These are phyloP conservation scores for Agrochola lychnidis DNA, from an alignment of 2,888 invertebrate species.

Conservation along the genomic window DNA sequence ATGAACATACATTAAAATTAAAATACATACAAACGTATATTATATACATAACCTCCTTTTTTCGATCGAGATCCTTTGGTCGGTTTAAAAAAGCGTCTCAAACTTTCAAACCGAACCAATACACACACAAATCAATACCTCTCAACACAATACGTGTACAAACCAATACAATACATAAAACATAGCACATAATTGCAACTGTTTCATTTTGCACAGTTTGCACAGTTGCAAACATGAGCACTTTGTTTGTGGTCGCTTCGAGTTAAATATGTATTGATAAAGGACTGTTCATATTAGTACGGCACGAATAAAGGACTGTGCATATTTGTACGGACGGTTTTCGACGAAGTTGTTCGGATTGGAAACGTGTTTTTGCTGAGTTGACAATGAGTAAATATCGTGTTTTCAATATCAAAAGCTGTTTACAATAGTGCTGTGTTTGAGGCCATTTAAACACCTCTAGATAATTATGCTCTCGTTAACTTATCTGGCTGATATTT, in stretches of 20 bases:
- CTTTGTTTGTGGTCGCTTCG: conserved; percentile 51
- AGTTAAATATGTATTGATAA: conserved; percentile 56
- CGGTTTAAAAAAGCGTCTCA: conserved; percentile 6
- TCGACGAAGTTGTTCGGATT: conserved; percentile 10
- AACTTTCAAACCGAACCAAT: conserved; percentile 31
- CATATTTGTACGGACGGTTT: neutral
- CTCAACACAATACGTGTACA: conserved; percentile 49
- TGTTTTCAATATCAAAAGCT: neutral
- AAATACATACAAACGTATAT: too few relatives aligned
- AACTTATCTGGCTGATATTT: too few relatives aligned
- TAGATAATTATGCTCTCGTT: too few relatives aligned
- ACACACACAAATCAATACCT: conserved; percentile 44
- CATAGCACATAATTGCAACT: conserved; percentile 50
- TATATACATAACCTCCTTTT: too few relatives aligned
- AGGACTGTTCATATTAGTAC: conserved; percentile 32
- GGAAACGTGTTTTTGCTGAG: conserved; percentile 22
- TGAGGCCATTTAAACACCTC: too few relatives aligned
- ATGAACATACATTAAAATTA: too few relatives aligned
- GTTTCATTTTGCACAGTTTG: conserved; percentile 49
- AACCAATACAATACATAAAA: conserved; percentile 46
- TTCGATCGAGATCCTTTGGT: too few relatives aligned
- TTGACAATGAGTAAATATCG: conserved; percentile 3
- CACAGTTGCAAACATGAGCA: conserved; percentile 24
- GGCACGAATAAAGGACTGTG: conserved; percentile 15
- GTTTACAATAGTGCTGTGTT: too few relatives aligned